Percentiles rank a stretch among this genome's conserved stretches.
These are phyloP conservation scores for Lycopodina hypogea DNA, from an alignment of 37 sponge, comb jelly and placozoan genomes.

Conservation along the genomic window DNA sequence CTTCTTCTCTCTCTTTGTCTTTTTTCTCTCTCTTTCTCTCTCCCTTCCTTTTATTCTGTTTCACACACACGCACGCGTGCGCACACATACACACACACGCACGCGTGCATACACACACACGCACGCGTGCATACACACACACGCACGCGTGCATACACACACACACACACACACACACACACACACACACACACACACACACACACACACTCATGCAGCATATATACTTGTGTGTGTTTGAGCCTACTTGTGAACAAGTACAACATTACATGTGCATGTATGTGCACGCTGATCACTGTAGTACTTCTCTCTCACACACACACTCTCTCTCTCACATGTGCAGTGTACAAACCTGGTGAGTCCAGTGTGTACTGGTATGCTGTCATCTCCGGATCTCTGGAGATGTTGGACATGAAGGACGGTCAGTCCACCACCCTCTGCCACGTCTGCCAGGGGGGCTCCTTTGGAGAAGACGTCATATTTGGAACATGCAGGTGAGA, in stretches of 20 bases:
- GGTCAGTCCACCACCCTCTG: constrained; percentile 46
- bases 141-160: constrained; percentile 17
- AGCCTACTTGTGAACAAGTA: background rate
- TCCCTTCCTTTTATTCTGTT: constrained; percentile 14
- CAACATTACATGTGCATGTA: background rate
- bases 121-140: background rate
- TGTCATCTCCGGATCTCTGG: constrained; percentile 59
- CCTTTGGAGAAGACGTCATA: constrained; percentile 70
- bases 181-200: constrained; percentile 13
- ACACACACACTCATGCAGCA: constrained; percentile 35
- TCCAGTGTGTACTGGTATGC: constrained; percentile 65
- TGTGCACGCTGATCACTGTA: background rate
- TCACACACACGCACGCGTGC: constrained; percentile 2
- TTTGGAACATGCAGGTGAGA: constrained; percentile 46
- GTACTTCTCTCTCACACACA: background rate
- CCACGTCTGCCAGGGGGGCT: constrained; percentile 43
- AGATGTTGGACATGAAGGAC: constrained; percentile 40
- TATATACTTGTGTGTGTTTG: constrained; percentile 31
- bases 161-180: background rate
- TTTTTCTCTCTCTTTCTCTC: background rate
- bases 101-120: constrained; percentile 13
- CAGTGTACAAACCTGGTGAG: constrained; percentile 72
- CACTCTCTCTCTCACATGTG: constrained; percentile 3
- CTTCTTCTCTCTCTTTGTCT: background rate
- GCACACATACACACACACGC: background rate